These are phyloP conservation scores for Imbricaverruca yamaguchii DNA, from an alignment of 2,888 invertebrate genomes.

Conservation along the genomic window DNA sequence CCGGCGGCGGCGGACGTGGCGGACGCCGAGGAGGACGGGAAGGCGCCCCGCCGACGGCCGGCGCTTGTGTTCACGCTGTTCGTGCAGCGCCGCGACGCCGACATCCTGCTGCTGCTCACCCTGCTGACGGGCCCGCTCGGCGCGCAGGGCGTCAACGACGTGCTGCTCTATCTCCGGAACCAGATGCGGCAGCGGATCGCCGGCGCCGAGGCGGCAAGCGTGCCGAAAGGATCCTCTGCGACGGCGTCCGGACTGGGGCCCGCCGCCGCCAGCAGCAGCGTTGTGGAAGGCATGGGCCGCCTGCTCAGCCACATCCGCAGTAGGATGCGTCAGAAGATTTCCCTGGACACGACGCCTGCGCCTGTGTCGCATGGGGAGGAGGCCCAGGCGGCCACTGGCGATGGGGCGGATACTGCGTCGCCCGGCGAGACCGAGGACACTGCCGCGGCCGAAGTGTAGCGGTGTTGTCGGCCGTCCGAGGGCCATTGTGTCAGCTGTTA, in stretches of 20 bases:
- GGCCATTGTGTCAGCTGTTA: too few relatives aligned
- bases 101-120: not conserved
- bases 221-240: not conserved
- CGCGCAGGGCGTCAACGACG: not conserved
- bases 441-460: not conserved
- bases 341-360: not conserved
- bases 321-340: not conserved
- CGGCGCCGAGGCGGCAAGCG: not conserved
- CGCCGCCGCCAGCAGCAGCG: not conserved
- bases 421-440: not conserved
- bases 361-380: not conserved
- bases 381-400: not conserved
- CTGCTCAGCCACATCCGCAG: not conserved
- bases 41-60: not conserved
- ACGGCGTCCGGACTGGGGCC: not conserved
- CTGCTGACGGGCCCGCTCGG: not conserved
- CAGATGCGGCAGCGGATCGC: not conserved
- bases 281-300: not conserved
- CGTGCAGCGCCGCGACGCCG: not conserved
- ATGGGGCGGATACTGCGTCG: not conserved
- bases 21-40: too few relatives aligned
- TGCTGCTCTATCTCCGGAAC: not conserved
- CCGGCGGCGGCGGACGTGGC: not conserved
- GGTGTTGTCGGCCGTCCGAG: too few relatives aligned
- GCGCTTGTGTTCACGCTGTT: conserved; percentile 7